A percentile compares a stretch with the other conserved stretches of the same genome.
phyloP scores from a whole-genome alignment of 2,797 vertebrate species.

The Champsocephalus esox region DNA sequence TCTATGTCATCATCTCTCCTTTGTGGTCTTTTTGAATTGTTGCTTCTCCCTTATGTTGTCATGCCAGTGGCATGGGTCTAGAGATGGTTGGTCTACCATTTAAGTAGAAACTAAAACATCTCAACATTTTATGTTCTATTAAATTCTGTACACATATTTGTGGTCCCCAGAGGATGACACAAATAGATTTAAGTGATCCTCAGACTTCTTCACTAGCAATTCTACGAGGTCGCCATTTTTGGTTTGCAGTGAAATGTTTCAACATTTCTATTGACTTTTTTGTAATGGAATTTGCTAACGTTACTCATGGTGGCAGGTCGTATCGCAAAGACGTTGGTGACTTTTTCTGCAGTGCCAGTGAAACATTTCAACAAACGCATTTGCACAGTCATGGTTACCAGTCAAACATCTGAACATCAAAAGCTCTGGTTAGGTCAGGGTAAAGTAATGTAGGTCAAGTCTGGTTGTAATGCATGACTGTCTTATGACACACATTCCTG shows the following conservation, averaged over 20 bases:
- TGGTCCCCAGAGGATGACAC: background rate
- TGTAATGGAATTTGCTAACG: background rate
- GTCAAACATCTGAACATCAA: slow-evolving; percentile 12
- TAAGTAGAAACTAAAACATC: slow-evolving; percentile 16
- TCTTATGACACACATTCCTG: slow-evolving; percentile 32
- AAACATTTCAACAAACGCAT: background rate
- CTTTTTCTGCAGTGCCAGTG: background rate
- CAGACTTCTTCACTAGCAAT: background rate
- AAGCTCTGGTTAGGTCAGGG: slow-evolving; percentile 18
- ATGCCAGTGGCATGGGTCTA: background rate
- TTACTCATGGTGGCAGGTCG: background rate
- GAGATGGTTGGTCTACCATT: background rate
- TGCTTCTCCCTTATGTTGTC: background rate
- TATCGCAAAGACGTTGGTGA: background rate
- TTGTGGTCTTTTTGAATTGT: background rate
- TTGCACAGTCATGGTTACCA: background rate
- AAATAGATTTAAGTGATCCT: background rate
- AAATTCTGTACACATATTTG: background rate
- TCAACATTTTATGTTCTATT: background rate
- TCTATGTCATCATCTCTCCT: background rate
- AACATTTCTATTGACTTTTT: background rate
- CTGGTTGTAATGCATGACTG: slow-evolving; percentile 23
- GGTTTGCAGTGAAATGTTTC: background rate
- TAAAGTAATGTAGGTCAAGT: slow-evolving; percentile 9
- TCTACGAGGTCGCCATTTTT: background rate